phyloP scores from a whole-genome alignment of 1,140 invertebrate species.

The Conus betulinus region DNA sequence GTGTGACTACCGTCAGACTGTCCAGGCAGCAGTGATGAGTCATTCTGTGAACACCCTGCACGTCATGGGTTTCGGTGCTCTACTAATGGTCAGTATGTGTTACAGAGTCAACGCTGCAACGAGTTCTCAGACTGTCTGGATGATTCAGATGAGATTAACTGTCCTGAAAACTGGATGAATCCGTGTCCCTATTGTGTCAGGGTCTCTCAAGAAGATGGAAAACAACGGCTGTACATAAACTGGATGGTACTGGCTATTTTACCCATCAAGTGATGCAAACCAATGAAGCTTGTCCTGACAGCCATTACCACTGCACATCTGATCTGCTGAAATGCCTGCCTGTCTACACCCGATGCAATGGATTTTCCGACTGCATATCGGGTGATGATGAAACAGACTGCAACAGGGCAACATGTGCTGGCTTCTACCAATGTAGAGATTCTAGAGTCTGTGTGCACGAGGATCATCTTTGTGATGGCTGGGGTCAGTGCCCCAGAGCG shows the following conservation, averaged over 20 bases:
- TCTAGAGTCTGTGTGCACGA: slow-evolving; percentile 28
- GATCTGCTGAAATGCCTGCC: background rate
- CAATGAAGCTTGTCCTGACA: slow-evolving; percentile 5
- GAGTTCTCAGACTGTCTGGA: background rate
- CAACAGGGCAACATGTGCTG: slow-evolving; percentile 14
- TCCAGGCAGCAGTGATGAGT: too few relatives aligned
- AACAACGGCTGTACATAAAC: background rate
- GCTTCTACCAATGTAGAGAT: slow-evolving; percentile 26
- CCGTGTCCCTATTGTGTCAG: background rate
- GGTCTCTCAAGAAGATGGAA: background rate
- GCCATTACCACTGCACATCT: background rate
- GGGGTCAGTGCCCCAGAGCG: slow-evolving; percentile 33
- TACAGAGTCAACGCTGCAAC: background rate
- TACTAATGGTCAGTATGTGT: background rate
- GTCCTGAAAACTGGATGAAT: background rate
- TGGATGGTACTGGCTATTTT: slow-evolving; percentile 12
- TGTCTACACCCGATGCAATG: slow-evolving; percentile 28
- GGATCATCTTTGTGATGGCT: slow-evolving; percentile 32
- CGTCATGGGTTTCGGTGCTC: too few relatives aligned
- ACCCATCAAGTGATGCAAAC: background rate
- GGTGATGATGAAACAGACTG: slow-evolving; percentile 6
- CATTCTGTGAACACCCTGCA: too few relatives aligned
- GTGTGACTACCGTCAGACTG: too few relatives aligned
- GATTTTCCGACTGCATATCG: background rate
- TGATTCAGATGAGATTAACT: background rate